Evolutionary conservation across 1,140 invertebrate genomes (phyloP).

Genomic region (Agrypnia vestita): DNA sequence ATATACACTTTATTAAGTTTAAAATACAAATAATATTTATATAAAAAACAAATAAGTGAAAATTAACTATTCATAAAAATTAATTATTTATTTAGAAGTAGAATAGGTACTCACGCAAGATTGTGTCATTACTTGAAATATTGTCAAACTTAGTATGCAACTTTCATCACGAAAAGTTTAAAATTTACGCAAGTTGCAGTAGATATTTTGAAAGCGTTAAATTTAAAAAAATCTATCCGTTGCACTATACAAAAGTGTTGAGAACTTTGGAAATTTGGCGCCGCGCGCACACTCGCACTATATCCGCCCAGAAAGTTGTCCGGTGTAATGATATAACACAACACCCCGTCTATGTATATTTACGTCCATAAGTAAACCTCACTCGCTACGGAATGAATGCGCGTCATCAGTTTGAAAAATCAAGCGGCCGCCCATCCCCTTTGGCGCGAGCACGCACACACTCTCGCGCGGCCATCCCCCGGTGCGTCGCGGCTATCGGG

Average conservation of each 20-base stretch:
- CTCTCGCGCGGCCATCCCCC: slow-evolving; percentile 11
- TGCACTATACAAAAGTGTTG: no score
- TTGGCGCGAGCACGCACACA: slow-evolving; percentile 23
- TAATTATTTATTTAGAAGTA: slow-evolving; percentile 10
- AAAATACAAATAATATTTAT: no score
- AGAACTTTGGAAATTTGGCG: neutral
- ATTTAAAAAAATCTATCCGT: no score
- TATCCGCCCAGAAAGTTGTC: slow-evolving; percentile 4
- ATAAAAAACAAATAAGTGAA: no score
- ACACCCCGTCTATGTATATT: slow-evolving; percentile 47
- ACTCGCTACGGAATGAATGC: slow-evolving; percentile 74
- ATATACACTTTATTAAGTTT: no score
- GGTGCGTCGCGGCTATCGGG: slow-evolving; percentile 41
- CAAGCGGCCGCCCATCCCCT: slow-evolving; percentile 69
- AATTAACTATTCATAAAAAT: no score
- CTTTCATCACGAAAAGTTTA: neutral
- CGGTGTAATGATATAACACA: slow-evolving; percentile 45
- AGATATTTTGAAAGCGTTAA: no score
- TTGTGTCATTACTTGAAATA: slow-evolving; percentile 53
- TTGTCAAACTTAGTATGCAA: neutral
- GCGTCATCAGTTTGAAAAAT: slow-evolving; percentile 76
- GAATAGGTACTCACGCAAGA: slow-evolving; percentile 57
- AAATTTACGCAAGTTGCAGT: no score
- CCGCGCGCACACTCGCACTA: neutral
- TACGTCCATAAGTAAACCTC: slow-evolving; percentile 61